Base-by-base conservation (phyloP, 2,113 vertebrate genomes). In the Callipepla squamata region DNA sequence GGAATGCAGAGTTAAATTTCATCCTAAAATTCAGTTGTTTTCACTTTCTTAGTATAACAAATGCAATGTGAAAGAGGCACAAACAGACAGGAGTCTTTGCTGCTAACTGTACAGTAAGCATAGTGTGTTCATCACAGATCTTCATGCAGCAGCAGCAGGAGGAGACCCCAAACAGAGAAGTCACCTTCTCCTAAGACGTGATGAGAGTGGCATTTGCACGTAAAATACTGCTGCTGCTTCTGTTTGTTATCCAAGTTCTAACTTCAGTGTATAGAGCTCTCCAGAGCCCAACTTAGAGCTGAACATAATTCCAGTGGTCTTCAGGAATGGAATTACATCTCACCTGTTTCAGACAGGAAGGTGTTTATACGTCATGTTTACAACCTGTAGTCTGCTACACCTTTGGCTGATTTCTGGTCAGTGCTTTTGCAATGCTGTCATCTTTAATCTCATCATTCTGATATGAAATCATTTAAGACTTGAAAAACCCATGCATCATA, bases 401-500 rank as follows among this genome's bases (percentile, higher is more conserved):
- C 93, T 96, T 95, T 92, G 86, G 81, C 75, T 89, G 87, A 91
- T 88, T 96, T 95, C 89, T 84, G 80, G 95, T 59, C 85, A 84
- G 82, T 20, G 70, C 89, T 97, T 94, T 96, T 90, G 80, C 87
- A 80, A 85, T 93, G 90, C 91, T 97, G 96, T 95, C 81, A 96
- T 95, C 90, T 92, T 79, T 79, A 89, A 88, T 84, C 94, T 79
- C 22, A 75, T 93, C 88, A 95, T 96, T 95, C 93, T 97, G 78
- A 92, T 90, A 96, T 92, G 72, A 92, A 96, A 96, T 93, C 79
- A 97, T 90, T 97, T 97, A 96, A 98, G 96, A 98, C 98, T 98
- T 98, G 97, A 98, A 98, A 98, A 97, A 91, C 96, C 96, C 97
- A 68, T 98, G 96, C 97, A 97, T 98, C 97, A 97, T 97, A 96